A percentile compares a stretch with the other conserved stretches of the same genome.
phyloP scores from a whole-genome alignment of 92 coral and sea anemone genomes.

The Actinernus sp. region DNA sequence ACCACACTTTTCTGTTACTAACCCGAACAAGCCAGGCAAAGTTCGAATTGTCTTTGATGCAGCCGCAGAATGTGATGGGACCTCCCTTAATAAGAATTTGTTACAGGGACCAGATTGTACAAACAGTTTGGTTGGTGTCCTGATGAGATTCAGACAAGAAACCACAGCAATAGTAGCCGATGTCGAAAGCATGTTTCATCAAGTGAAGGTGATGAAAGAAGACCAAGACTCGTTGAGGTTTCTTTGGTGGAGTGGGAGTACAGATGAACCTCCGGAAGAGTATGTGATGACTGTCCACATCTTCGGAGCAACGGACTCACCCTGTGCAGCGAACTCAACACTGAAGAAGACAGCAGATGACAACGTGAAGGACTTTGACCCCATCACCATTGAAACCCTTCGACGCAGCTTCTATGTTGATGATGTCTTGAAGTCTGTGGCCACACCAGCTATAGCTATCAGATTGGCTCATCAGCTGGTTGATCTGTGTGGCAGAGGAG shows the following conservation, averaged over 20 bases:
- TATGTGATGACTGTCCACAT: constrained; percentile 49
- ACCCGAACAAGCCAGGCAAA: constrained; percentile 35
- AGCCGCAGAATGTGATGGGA: constrained; percentile 39
- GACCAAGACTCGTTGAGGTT: constrained; percentile 55
- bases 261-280: constrained; percentile 19
- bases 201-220: constrained; percentile 19
- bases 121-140: constrained; percentile 57
- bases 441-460: constrained; percentile 10
- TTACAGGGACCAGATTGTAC: no score
- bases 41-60: constrained; percentile 53
- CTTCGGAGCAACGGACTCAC: constrained; percentile 63
- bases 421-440: constrained; percentile 35
- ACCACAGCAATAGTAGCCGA: constrained; percentile 59
- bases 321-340: constrained; percentile 48
- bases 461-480: constrained; percentile 37
- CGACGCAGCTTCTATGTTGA: constrained; percentile 60
- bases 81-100: no score
- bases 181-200: constrained; percentile 64
- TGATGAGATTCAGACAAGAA: constrained; percentile 52
- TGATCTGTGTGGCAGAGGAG: constrained; percentile 32
- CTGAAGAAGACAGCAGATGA: constrained; percentile 48
- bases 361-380: constrained; percentile 33
- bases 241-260: constrained; percentile 56
- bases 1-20: constrained; percentile 22
- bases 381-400: constrained; percentile 31